Evolutionary conservation across 1,140 invertebrate genomes (phyloP).

Genomic region (Atta texana): DNA sequence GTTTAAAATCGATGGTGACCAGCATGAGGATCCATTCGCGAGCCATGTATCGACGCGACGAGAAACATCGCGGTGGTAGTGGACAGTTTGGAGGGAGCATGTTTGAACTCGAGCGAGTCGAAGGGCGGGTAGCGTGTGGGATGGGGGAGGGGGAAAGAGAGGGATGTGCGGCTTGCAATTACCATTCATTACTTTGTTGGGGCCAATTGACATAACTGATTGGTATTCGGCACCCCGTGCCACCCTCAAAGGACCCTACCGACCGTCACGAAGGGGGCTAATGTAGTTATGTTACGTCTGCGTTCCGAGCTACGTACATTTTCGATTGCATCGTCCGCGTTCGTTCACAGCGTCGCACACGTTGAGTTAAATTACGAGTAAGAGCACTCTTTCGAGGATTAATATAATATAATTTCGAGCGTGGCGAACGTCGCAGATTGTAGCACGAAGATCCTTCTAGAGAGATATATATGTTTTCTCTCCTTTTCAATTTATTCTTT

Average conservation of each 20-base stretch:
- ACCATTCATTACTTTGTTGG: constrained; percentile 84
- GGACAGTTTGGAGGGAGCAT: constrained; percentile 27
- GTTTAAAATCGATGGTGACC: constrained; percentile 76
- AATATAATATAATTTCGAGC: constrained; percentile 32
- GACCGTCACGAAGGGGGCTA: constrained; percentile 68
- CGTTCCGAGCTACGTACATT: constrained; percentile 45
- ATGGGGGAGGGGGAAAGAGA: constrained; percentile 15
- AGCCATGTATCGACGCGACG: background rate
- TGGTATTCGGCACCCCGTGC: constrained; percentile 80
- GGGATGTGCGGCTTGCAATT: constrained; percentile 78
- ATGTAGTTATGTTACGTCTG: constrained; percentile 78
- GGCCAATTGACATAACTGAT: constrained; percentile 85
- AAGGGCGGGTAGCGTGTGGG: constrained; percentile 37
- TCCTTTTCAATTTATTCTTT: background rate
- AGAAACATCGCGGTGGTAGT: background rate
- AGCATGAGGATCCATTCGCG: constrained; percentile 14
- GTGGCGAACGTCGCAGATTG: background rate
- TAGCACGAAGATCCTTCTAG: background rate
- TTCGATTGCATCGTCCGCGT: constrained; percentile 13
- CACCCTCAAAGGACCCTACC: constrained; percentile 78
- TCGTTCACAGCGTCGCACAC: constrained; percentile 26
- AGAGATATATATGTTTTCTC: constrained; percentile 1
- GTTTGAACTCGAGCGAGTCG: constrained; percentile 30
- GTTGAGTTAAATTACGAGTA: constrained; percentile 43
- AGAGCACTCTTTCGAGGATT: constrained; percentile 46